Conservation (phyloP, 2,113 vertebrate species). For the Rhinoderma darwinii region DNA sequence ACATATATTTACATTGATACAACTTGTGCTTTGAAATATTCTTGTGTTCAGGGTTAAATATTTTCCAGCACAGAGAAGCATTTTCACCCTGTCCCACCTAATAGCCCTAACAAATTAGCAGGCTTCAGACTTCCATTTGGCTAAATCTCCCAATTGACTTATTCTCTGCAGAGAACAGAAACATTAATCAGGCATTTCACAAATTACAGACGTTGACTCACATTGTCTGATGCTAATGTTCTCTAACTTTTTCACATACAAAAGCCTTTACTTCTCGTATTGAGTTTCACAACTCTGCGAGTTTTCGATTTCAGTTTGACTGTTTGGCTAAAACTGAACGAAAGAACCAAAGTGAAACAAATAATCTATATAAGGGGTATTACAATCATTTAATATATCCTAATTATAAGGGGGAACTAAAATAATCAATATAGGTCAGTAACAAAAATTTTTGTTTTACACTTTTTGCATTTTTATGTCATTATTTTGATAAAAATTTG, state of each 20-base stretch:
- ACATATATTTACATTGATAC: background rate
- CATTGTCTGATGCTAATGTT: slow-evolving; percentile 54
- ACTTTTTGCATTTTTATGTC: background rate
- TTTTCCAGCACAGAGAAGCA: background rate
- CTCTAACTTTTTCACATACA: slow-evolving; percentile 49
- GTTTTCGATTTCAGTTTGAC: background rate
- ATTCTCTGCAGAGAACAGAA: slow-evolving; percentile 54
- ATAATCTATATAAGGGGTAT: background rate
- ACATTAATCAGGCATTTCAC: slow-evolving; percentile 58
- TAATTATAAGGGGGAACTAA: background rate
- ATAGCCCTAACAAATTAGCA: slow-evolving; percentile 47
- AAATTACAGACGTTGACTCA: slow-evolving; percentile 59
- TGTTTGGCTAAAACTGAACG: background rate
- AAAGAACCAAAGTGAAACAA: no score
- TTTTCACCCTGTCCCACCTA: slow-evolving; percentile 36
- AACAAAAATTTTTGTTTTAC: no score
- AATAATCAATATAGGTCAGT: background rate
- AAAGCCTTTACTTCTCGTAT: slow-evolving; percentile 31
- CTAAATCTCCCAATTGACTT: slow-evolving; percentile 55
- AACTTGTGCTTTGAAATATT: background rate
- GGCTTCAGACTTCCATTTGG: slow-evolving; percentile 48
- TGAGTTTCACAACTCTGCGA: slow-evolving; percentile 4
- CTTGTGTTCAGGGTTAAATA: slow-evolving; percentile 17
- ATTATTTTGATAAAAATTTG: background rate
- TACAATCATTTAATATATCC: background rate